These are phyloP conservation scores for Graphium colonna DNA, from an alignment of 2,888 invertebrate genomes.

Conservation along the genomic window DNA sequence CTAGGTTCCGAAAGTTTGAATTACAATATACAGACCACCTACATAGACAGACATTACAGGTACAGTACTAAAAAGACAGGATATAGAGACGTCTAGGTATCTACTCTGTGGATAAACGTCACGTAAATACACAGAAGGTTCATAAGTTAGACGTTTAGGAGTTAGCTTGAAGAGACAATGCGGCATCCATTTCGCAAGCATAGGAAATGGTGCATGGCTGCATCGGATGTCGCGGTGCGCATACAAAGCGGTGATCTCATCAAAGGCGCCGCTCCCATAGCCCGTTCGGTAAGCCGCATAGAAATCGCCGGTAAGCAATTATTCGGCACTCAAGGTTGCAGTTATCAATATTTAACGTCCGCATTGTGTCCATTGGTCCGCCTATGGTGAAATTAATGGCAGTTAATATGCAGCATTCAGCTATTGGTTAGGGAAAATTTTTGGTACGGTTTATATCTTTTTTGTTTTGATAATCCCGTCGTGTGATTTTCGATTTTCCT, in stretches of 20 bases:
- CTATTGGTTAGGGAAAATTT: too few species aligned
- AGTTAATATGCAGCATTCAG: neutral
- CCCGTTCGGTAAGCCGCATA: slow-evolving; percentile 78
- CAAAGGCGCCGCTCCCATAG: slow-evolving; percentile 78
- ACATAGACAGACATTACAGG: too few species aligned
- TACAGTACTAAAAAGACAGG: too few species aligned
- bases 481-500: too few species aligned
- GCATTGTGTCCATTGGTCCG: slow-evolving; percentile 9
- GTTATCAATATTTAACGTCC: slow-evolving; percentile 16
- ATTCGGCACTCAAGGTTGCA: slow-evolving; percentile 23
- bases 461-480: too few species aligned
- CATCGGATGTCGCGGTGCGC: slow-evolving; percentile 69
- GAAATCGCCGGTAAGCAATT: slow-evolving; percentile 53
- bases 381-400: slow-evolving; percentile 1
- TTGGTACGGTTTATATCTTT: too few species aligned
- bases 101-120: too few species aligned
- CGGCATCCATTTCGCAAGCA: slow-evolving; percentile 70
- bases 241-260: slow-evolving; percentile 78
- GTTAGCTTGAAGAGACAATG: slow-evolving; percentile 63
- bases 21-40: too few species aligned
- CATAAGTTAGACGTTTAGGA: too few species aligned
- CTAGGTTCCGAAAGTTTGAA: too few species aligned
- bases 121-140: too few species aligned
- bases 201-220: slow-evolving; percentile 76
- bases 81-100: too few species aligned